These are phyloP conservation scores for Sebastes taczanowskii DNA, from an alignment of 2,797 vertebrate genomes.

Conservation along the genomic window DNA sequence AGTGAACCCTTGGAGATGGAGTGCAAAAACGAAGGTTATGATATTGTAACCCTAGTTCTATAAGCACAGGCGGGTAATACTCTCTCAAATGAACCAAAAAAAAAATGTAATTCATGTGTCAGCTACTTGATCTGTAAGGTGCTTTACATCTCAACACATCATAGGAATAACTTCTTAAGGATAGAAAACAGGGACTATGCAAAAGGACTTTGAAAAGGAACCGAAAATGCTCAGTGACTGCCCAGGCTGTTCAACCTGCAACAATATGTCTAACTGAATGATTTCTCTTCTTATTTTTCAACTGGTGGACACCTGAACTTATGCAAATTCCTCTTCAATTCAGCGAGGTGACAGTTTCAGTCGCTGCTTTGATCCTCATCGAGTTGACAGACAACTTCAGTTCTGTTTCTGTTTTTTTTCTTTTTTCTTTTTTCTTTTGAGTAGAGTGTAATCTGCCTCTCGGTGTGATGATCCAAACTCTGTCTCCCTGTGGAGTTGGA, in stretches of 20 bases:
- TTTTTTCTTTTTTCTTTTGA: neutral
- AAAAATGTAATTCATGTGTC: neutral
- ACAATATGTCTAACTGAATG: neutral
- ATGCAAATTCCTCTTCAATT: constrained; percentile 27
- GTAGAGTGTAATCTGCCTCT: constrained; percentile 19
- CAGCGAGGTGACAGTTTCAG: constrained; percentile 11
- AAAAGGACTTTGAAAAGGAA: neutral
- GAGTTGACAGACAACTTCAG: constrained; percentile 10
- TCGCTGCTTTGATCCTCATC: constrained; percentile 12
- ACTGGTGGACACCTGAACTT: constrained; percentile 24
- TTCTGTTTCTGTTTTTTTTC: neutral
- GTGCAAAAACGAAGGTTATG: neutral
- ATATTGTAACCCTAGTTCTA: no score
- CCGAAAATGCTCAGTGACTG: neutral
- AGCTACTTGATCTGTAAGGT: neutral
- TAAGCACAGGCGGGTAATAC: no score
- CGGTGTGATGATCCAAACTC: constrained; percentile 20
- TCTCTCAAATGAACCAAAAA: neutral
- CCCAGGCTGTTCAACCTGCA: constrained; percentile 6
- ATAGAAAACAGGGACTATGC: neutral
- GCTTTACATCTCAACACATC: neutral
- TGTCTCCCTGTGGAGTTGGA: constrained; percentile 30
- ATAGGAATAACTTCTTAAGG: neutral
- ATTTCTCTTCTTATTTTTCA: constrained; percentile 4
- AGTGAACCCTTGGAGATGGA: neutral